phyloP scores from a whole-genome alignment of 2,113 vertebrate genomes.

The Trogon surrucura region DNA sequence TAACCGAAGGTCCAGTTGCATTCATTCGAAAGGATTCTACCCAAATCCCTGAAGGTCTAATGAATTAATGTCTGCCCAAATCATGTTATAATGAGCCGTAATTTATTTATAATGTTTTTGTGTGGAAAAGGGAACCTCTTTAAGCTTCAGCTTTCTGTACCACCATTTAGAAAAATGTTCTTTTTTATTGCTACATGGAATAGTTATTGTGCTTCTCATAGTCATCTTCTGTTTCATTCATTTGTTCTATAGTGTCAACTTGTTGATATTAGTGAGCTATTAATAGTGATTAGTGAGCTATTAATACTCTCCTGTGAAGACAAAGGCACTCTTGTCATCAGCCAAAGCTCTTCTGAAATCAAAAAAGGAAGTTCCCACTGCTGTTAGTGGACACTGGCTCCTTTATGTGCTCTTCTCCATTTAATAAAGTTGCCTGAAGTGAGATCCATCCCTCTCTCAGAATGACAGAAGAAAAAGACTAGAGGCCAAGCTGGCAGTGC shows the following conservation, averaged over 20 bases:
- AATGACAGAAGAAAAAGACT: neutral
- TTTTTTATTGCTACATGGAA: neutral
- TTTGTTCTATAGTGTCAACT: neutral
- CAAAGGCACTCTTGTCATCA: neutral
- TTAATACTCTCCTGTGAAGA: neutral
- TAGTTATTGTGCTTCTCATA: neutral
- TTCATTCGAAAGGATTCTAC: neutral
- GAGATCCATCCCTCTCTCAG: neutral
- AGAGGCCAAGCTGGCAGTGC: neutral
- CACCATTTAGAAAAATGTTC: neutral
- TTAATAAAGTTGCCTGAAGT: neutral
- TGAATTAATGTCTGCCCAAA: slow-evolving; percentile 22
- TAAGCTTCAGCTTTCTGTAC: neutral
- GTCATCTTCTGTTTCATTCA: neutral
- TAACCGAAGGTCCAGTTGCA: slow-evolving; percentile 11
- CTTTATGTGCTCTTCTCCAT: rapidly evolving
- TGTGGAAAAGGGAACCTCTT: neutral
- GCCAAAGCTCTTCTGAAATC: neutral
- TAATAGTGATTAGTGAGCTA: neutral
- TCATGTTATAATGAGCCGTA: slow-evolving; percentile 11
- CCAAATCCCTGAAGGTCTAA: slow-evolving; percentile 32
- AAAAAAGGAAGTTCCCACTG: neutral
- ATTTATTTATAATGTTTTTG: neutral
- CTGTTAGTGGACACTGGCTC: neutral
- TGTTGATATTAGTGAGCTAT: neutral